phyloP scores from a whole-genome alignment of 2,113 vertebrate genomes.

The Laticauda colubrina region DNA sequence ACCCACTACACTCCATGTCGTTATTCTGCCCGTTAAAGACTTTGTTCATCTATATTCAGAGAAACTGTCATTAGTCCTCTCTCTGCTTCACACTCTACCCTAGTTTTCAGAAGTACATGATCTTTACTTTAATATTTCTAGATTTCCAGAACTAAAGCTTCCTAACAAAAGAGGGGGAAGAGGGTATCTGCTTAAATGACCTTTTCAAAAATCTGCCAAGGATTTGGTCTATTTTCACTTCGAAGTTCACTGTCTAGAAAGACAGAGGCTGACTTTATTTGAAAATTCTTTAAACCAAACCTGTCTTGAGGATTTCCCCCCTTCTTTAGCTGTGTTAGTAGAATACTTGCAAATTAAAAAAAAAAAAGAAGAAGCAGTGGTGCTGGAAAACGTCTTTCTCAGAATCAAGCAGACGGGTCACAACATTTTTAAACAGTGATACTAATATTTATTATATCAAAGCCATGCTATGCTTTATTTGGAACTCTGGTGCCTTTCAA shows the following conservation, averaged over 20 bases:
- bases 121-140: constrained; percentile 50
- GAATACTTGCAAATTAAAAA: constrained; percentile 60
- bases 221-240: constrained; percentile 74
- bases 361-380: constrained; percentile 54
- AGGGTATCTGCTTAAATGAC: constrained; percentile 64
- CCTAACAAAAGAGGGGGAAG: constrained; percentile 63
- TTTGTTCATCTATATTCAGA: background rate
- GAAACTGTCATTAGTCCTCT: background rate
- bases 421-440: constrained; percentile 93
- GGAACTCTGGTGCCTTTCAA: constrained; percentile 89
- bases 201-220: constrained; percentile 67
- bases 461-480: constrained; percentile 98
- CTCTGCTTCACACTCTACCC: background rate
- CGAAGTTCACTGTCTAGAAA: constrained; percentile 66
- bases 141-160: constrained; percentile 64
- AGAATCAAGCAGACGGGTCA: constrained; percentile 84
- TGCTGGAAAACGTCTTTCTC: constrained; percentile 80
- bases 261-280: constrained; percentile 73
- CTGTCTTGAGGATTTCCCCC: constrained; percentile 73
- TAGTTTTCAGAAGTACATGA: background rate
- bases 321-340: constrained; percentile 77
- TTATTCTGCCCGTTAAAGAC: background rate
- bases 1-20: background rate
- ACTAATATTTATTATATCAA: constrained; percentile 94
- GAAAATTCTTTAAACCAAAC: constrained; percentile 72